Percentiles rank a stretch among this genome's conserved stretches.
Evolutionary conservation across 1,140 invertebrate genomes (phyloP).

Genomic region (Ostrea denselamellosa): DNA sequence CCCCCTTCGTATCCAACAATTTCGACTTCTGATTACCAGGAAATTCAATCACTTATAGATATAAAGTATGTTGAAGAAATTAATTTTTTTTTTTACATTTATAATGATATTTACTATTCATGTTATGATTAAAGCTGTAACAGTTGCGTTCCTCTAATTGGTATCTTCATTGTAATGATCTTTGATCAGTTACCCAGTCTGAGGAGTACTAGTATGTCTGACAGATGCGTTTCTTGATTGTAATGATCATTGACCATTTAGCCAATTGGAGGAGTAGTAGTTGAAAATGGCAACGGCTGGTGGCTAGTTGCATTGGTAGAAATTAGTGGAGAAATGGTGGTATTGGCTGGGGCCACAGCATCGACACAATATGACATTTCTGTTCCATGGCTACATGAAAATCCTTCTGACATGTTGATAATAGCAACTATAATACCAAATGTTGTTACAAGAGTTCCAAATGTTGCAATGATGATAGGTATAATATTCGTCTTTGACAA

Average conservation of each 20-base stretch:
- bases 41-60: too few species aligned
- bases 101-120: too few species aligned
- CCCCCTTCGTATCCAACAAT: too few species aligned
- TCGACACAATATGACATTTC: conserved; percentile 82
- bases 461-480: conserved; percentile 85
- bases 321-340: not conserved
- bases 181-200: too few species aligned
- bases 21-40: too few species aligned
- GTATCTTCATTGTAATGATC: too few species aligned
- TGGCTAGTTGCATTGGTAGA: not conserved
- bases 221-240: not conserved
- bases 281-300: not conserved
- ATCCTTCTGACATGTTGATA: conserved; percentile 79
- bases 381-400: conserved; percentile 84
- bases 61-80: too few species aligned
- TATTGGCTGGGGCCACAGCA: not conserved
- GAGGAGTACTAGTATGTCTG: too few species aligned
- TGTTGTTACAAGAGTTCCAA: conserved; percentile 86
- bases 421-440: conserved; percentile 83
- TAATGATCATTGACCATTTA: not conserved
- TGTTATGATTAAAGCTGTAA: too few species aligned
- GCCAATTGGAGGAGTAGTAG: not conserved
- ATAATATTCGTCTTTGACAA: conserved; percentile 86
- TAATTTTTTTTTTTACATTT: too few species aligned
- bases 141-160: too few species aligned